Evolutionary conservation across 2,888 invertebrate species (phyloP), one percentile per base, ranked within the genome.

Genomic region (Lordiphosa fenestrarum): DNA sequence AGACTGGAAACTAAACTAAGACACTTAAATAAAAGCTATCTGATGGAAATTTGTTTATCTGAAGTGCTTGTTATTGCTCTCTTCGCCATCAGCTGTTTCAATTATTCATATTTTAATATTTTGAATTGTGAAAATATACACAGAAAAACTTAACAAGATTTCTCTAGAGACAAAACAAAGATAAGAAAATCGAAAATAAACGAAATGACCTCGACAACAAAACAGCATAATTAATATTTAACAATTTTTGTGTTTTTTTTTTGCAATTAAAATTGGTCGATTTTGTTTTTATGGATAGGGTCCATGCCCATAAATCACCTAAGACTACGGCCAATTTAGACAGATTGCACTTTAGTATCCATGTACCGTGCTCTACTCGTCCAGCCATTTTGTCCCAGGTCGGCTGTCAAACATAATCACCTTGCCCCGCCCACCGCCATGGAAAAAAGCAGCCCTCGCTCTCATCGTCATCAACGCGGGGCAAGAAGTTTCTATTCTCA

Each of bases 391-490:
- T 71, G 78, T 86, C 85, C 86, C 81, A 69, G 69, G 68, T 63
- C 80, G 85, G 66, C 86, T 81, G 81, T 81, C 86, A 81, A 82
- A 72, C 64, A 67, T 82, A 81, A 81, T 86, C 86, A 81, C 81
- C 81, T 86, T 69, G 72, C 64, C 62, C 57, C 67, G 53, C 69
- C 64, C 12, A n/a, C 36, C 15, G 15, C 15, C 15, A 15, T n/a
- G n/a, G n/a, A n/a, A n/a, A 39, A 9, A 42, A 42, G 40, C 39
- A 40, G 58, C 70, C 70, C 77, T 58, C 66, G 46, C 33, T 46
- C 46, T 15, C 15, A 15, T 15, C 15, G 35, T 53, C 66, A 33
- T 46, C 60, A 46, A 15, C 33, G 5, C 19, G 10, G 21, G 15
- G 42, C 13, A 30, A 35, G 35, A 84, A 66, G 69, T 60, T 71